Conservation (phyloP, 2,888 invertebrate genomes). For the Rhingia rostrata region DNA sequence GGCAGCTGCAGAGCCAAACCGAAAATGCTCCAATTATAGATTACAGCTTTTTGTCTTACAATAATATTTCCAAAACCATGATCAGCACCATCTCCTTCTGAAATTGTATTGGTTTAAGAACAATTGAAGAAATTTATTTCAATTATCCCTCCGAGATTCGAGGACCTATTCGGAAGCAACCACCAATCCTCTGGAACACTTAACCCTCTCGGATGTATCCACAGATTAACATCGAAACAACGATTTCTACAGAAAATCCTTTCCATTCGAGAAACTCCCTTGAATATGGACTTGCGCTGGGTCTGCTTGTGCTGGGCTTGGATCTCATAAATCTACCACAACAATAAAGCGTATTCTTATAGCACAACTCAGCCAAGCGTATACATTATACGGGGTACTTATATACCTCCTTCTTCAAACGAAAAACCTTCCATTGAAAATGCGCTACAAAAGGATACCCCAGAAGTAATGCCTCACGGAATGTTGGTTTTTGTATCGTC, state of each 20-base stretch:
- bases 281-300: slow-evolving; percentile 6
- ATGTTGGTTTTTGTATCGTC: slow-evolving; percentile 31
- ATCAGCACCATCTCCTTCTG: not conserved
- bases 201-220: slow-evolving; percentile 30
- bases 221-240: slow-evolving; percentile 33
- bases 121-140: too few species aligned
- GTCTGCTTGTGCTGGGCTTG: not conserved
- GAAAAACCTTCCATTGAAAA: slow-evolving; percentile 1
- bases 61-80: too few species aligned
- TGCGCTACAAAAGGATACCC: slow-evolving; percentile 4
- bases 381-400: too few species aligned
- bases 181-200: slow-evolving; percentile 15
- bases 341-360: slow-evolving; percentile 19
- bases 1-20: too few species aligned
- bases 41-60: too few species aligned
- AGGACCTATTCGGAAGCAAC: slow-evolving; percentile 1
- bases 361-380: not conserved
- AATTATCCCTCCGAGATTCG: not conserved
- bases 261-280: not conserved
- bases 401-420: not conserved
- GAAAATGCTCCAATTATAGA: too few species aligned
- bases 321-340: slow-evolving; percentile 29
- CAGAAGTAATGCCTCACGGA: slow-evolving; percentile 38
- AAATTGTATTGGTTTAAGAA: not conserved
- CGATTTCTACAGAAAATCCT: slow-evolving; percentile 22